Evolutionary conservation across 2,888 invertebrate species (phyloP).

Genomic region (Carcina quercana): DNA sequence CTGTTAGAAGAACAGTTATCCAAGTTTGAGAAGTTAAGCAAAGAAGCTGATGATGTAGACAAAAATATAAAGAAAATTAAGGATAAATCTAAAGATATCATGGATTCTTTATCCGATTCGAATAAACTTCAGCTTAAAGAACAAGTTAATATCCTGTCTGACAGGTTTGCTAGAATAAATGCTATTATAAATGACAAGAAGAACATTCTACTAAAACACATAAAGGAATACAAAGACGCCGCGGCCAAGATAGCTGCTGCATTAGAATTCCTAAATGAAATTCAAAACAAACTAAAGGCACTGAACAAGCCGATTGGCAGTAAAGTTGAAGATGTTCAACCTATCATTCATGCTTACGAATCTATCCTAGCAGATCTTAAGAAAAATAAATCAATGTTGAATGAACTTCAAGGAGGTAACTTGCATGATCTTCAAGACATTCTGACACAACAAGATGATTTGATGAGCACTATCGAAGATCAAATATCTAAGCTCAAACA

Average conservation of each 20-base stretch:
- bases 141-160: conserved; percentile 83
- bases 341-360: conserved; percentile 85
- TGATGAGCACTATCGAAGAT: conserved; percentile 89
- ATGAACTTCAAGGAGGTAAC: conserved; percentile 84
- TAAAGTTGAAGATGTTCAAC: conserved; percentile 91
- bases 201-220: conserved; percentile 81
- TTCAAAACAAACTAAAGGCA: conserved; percentile 89
- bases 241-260: conserved; percentile 87
- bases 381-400: conserved; percentile 83
- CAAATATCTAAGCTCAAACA: conserved; percentile 88
- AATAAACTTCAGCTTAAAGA: conserved; percentile 90
- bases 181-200: conserved; percentile 85
- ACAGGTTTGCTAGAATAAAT: conserved; percentile 84
- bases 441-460: conserved; percentile 87
- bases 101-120: conserved; percentile 87
- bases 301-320: conserved; percentile 91
- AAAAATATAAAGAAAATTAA: conserved; percentile 83
- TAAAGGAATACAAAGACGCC: conserved; percentile 87
- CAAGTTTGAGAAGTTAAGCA: conserved; percentile 87
- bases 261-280: conserved; percentile 83
- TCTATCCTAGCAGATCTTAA: conserved; percentile 85
- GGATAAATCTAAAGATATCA: conserved; percentile 86
- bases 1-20: conserved; percentile 89
- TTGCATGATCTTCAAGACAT: conserved; percentile 87
- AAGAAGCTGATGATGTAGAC: conserved; percentile 82